Percentiles rank a stretch among this genome's conserved stretches.
phyloP scores from a whole-genome alignment of 2,797 vertebrate genomes.

The Cyclopterus lumpus region DNA sequence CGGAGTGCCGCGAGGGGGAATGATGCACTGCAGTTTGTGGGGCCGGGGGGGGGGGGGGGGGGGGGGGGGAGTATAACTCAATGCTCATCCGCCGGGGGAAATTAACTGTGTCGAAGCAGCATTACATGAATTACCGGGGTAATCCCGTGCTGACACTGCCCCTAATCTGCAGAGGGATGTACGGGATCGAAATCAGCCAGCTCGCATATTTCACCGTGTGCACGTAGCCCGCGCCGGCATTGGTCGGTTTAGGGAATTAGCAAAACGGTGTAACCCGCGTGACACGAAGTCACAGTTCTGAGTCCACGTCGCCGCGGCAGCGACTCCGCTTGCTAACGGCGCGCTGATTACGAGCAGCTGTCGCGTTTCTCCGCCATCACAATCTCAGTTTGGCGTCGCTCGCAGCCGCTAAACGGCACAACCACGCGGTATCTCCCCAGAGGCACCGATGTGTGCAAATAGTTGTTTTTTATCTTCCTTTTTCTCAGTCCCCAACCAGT shows the following conservation, averaged over 20 bases:
- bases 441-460: conserved; percentile 3
- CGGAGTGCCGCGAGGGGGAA: conserved; percentile 38
- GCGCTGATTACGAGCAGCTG: no score
- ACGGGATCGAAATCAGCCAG: conserved; percentile 70
- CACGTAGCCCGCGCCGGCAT: conserved; percentile 50
- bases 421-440: neutral
- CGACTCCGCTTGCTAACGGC: neutral
- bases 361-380: no score
- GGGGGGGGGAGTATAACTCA: conserved; percentile 60
- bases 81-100: conserved; percentile 77
- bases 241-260: conserved; percentile 51
- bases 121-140: conserved; percentile 81
- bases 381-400: no score
- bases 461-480: conserved; percentile 1
- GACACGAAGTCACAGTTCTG: conserved; percentile 22
- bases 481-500: neutral
- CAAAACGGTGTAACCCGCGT: conserved; percentile 36
- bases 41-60: no score
- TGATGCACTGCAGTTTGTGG: conserved; percentile 61
- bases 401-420: neutral
- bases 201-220: conserved; percentile 64
- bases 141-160: conserved; percentile 76
- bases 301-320: neutral
- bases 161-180: conserved; percentile 74
- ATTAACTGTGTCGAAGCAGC: conserved; percentile 75